Evolutionary conservation across 2,797 vertebrate species (phyloP), one percentile per base, ranked within the genome.

Genomic region (Cyprinodon diabolis): DNA sequence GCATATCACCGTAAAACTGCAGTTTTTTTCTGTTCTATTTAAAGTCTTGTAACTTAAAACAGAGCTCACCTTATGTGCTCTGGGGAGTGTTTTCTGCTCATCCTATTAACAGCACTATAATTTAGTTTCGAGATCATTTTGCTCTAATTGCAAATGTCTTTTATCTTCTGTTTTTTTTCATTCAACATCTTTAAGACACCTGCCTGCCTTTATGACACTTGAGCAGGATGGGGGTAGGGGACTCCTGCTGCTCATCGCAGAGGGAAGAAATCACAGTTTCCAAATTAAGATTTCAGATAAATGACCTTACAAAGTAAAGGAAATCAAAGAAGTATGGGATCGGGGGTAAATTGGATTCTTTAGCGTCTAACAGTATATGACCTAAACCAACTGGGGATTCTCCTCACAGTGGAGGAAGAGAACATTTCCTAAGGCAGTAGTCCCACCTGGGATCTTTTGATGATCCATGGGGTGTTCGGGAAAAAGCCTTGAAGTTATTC

Each of bases 401-500:
- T 93, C 86, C 91, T 86, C 89, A 86, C 92, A 83, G 91, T 81
- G 83, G 88, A 93, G 91, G 90, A 94, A 92, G 90, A 89, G 87
- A 88, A 85, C 80, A 85, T 95, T 93, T 95, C 95, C 95, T 95
- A 83, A 95, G 94, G 95, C 95, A 81, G 93, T 85, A 52, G 84
- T 77, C 86, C 86, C 95, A 91, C 91, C 82, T 90, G 95, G 94
- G 95, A 95, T 79, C 79, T 87, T 76, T 77, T 74, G 83, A 90
- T 90, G 91, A 93, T 95, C 93, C 92, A 91, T 84, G 81, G 94
- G 93, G 93, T 91, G 88, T 90, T 91, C 66, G 81, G 84, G 84
- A 91, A 94, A 43, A 95, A 90, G 91, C 94, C 94, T 95, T 93
- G 92, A 95, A 95, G 95, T 95, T 95, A 96, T 95, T 96, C 95